phyloP scores from a whole-genome alignment of 2,797 vertebrate genomes.

The Bradypodion ventrale region DNA sequence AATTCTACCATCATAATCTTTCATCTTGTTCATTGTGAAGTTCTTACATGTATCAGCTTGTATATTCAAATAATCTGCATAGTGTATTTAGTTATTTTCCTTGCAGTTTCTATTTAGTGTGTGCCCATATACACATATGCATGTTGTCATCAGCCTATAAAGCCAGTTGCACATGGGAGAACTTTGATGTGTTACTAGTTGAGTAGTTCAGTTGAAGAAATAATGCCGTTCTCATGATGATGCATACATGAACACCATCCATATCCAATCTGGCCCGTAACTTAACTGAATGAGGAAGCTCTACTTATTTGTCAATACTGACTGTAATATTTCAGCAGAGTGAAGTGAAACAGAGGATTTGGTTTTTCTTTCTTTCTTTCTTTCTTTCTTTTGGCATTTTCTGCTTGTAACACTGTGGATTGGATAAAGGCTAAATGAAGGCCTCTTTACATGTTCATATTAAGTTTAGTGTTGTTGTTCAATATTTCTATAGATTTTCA shows the following conservation, averaged over 20 bases:
- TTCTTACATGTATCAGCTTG: too few species aligned
- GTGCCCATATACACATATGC: background rate
- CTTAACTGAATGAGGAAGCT: background rate
- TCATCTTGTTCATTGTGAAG: too few species aligned
- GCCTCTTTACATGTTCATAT: too few species aligned
- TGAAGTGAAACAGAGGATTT: background rate
- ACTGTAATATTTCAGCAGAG: background rate
- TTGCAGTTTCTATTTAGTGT: background rate
- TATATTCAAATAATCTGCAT: too few species aligned
- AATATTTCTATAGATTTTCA: too few species aligned
- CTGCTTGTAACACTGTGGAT: background rate
- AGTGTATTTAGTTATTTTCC: too few species aligned
- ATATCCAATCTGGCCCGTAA: background rate
- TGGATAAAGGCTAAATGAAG: background rate
- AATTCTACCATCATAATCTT: too few species aligned
- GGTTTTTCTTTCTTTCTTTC: background rate
- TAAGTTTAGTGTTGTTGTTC: too few species aligned
- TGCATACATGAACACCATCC: background rate
- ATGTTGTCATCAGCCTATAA: background rate
- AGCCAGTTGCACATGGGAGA: background rate
- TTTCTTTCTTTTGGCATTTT: background rate
- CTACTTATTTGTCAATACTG: background rate
- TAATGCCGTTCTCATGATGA: background rate
- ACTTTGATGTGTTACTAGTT: background rate
- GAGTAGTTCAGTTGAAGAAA: background rate